Percentiles rank a stretch among this genome's conserved stretches.
Conservation (phyloP, 30 jellyfish, hydroid and myxozoan species). For the Sanderia malayensis region DNA sequence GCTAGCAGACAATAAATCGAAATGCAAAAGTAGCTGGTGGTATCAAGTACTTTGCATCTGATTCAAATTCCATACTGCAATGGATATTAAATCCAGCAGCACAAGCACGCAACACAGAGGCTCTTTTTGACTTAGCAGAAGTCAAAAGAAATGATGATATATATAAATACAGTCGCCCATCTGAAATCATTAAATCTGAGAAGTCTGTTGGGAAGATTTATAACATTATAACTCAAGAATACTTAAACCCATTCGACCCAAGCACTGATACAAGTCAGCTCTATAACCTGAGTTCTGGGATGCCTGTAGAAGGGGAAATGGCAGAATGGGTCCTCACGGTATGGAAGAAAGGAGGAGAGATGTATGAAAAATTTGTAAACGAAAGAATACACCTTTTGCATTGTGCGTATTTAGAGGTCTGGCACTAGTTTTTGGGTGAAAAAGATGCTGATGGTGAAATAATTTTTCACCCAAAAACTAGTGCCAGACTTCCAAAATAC, state of each 20-base stretch:
- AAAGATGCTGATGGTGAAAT: too few relatives aligned
- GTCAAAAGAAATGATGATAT: constrained; percentile 4
- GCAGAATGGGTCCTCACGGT: not conserved
- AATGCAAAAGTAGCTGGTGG: constrained; percentile 54
- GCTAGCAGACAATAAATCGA: constrained; percentile 47
- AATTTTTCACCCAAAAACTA: too few relatives aligned
- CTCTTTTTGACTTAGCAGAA: constrained; percentile 20
- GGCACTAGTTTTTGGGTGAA: too few relatives aligned
- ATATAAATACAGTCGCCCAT: not conserved
- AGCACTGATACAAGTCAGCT: constrained; percentile 7
- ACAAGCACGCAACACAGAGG: constrained; percentile 36
- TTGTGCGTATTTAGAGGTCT: too few relatives aligned
- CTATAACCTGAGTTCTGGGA: constrained; percentile 44
- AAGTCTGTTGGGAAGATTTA: not conserved
- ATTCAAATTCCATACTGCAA: constrained; percentile 12
- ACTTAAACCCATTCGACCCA: not conserved
- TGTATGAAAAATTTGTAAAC: constrained; percentile 25
- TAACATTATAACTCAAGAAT: constrained; percentile 11
- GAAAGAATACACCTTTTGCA: too few relatives aligned
- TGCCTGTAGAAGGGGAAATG: constrained; percentile 8
- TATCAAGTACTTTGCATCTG: constrained; percentile 27
- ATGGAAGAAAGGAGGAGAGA: constrained; percentile 30
- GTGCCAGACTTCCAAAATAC: too few relatives aligned
- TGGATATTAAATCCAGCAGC: constrained; percentile 37
- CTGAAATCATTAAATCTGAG: not conserved